Evolutionary conservation across 2,888 invertebrate species (phyloP).

Genomic region (Epistrophe grossulariae): DNA sequence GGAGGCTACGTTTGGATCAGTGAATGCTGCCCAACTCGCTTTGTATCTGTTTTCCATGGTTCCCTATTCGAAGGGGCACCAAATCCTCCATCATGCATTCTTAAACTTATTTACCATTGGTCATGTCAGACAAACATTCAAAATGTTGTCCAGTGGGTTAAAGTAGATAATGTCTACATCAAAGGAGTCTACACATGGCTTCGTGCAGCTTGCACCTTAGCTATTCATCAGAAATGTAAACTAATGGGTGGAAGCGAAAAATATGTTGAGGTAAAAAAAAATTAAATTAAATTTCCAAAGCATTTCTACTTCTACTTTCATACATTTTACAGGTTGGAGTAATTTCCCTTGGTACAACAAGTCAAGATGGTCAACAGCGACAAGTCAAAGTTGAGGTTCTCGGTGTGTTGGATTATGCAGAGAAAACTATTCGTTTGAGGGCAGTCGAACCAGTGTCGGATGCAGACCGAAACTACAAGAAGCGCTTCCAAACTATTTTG

Average conservation of each 20-base stretch:
- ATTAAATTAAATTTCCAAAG: background rate
- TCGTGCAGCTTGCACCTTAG: constrained; percentile 91
- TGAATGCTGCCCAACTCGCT: constrained; percentile 93
- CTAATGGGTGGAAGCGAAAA: constrained; percentile 89
- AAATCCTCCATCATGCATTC: constrained; percentile 91
- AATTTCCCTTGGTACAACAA: constrained; percentile 94
- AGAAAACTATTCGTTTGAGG: constrained; percentile 90
- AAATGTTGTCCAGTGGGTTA: constrained; percentile 95
- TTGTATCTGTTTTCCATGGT: constrained; percentile 94
- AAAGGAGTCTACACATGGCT: constrained; percentile 89
- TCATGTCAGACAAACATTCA: constrained; percentile 95
- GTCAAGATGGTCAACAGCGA: constrained; percentile 90
- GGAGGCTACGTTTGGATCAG: constrained; percentile 97
- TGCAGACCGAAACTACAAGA: constrained; percentile 91
- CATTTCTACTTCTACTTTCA: background rate
- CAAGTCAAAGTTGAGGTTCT: constrained; percentile 95
- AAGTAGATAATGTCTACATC: constrained; percentile 89
- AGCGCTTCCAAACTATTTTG: constrained; percentile 92
- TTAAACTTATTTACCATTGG: constrained; percentile 96
- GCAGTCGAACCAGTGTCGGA: constrained; percentile 93
- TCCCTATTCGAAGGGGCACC: constrained; percentile 94
- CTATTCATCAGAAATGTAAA: constrained; percentile 90
- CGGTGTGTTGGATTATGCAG: constrained; percentile 91
- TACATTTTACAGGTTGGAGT: constrained; percentile 87
- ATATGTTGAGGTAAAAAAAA: constrained; percentile 86